Conservation (phyloP, 2,113 vertebrate genomes). For the Parus major region DNA sequence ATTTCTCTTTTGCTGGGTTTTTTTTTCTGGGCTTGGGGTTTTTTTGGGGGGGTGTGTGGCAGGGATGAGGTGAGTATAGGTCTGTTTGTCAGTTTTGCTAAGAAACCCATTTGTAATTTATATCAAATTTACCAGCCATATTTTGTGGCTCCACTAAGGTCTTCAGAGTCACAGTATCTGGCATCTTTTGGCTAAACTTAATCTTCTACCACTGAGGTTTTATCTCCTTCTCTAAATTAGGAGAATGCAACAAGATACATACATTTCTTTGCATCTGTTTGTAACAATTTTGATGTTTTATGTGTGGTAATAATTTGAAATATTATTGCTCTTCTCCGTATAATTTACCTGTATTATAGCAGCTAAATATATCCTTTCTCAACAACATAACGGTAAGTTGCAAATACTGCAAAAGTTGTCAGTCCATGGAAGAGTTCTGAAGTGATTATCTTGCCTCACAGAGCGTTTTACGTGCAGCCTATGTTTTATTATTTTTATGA, state of each 20-base stretch:
- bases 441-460: neutral
- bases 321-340: conserved; percentile 11
- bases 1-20: neutral
- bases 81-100: neutral
- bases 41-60: rapidly evolving
- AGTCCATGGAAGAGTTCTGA: neutral
- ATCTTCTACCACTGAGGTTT: neutral
- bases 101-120: neutral
- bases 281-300: conserved; percentile 53
- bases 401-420: neutral
- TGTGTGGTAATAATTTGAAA: conserved; percentile 41
- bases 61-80: neutral
- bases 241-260: neutral
- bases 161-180: neutral
- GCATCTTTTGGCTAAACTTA: neutral
- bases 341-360: conserved; percentile 16
- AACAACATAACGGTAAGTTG: neutral
- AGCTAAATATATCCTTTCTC: conserved; percentile 16
- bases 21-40: neutral
- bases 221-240: conserved; percentile 1
- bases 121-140: neutral
- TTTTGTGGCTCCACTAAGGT: neutral
- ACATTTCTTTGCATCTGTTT: conserved; percentile 9
- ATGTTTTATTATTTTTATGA: conserved; percentile 12
- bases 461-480: neutral